Conservation (phyloP, 2,113 vertebrate species). For the Megaceryle maxima region DNA sequence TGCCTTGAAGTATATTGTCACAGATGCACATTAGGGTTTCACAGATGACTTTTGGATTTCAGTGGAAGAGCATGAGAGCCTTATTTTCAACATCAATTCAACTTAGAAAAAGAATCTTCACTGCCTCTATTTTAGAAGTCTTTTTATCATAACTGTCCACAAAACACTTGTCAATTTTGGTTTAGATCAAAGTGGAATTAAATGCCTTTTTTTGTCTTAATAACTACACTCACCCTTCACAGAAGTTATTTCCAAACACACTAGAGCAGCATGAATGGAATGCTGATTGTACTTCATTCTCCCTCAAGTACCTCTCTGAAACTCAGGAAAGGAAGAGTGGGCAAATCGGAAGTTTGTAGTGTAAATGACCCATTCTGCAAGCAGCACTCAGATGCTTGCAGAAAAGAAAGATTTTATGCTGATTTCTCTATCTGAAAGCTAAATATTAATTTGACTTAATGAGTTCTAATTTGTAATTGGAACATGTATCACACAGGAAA, state of each 20-base stretch:
- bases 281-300: slow-evolving; percentile 35
- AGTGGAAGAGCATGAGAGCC: background rate
- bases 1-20: background rate
- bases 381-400: background rate
- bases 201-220: background rate
- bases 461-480: background rate
- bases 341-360: background rate
- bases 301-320: slow-evolving; percentile 36
- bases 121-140: background rate
- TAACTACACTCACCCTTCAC: background rate
- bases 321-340: background rate
- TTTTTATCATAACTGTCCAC: background rate
- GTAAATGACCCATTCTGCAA: background rate
- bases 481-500: background rate
- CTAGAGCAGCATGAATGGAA: background rate
- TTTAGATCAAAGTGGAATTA: background rate
- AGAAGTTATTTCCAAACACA: background rate
- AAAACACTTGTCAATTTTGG: background rate
- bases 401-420: background rate
- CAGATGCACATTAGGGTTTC: background rate
- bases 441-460: background rate
- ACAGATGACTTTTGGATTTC: background rate
- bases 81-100: background rate
- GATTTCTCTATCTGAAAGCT: background rate
- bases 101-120: background rate